Evolutionary conservation across 2,797 vertebrate genomes (phyloP).

Genomic region (Mormyrops boulengeri): DNA sequence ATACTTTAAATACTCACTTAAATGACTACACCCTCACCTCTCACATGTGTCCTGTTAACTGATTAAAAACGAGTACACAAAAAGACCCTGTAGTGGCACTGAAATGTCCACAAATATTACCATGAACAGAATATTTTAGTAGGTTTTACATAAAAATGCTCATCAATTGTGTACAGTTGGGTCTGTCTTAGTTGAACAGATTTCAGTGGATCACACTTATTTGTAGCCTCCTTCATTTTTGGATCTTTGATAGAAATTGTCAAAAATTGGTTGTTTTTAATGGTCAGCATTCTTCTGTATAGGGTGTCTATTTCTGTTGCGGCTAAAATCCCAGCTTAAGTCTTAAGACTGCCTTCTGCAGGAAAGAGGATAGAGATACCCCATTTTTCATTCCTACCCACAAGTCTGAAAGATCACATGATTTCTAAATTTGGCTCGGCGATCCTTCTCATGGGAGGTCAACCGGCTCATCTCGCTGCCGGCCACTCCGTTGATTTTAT

Average conservation of each 20-base stretch:
- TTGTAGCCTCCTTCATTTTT: background rate
- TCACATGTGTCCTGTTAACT: background rate
- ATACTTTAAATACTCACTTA: background rate
- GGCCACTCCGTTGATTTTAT: background rate
- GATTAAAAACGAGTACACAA: background rate
- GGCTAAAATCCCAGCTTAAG: background rate
- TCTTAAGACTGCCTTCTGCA: background rate
- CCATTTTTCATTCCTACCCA: slow-evolving; percentile 6
- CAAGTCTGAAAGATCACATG: slow-evolving; percentile 11
- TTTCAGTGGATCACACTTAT: background rate
- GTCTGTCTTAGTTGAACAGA: background rate
- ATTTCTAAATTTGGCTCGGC: background rate
- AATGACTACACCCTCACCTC: background rate
- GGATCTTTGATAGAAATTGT: background rate
- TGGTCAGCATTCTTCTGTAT: background rate
- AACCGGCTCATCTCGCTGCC: background rate
- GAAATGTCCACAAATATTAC: background rate
- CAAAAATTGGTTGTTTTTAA: background rate
- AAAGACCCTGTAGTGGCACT: background rate
- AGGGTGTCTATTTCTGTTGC: background rate
- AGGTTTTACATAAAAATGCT: background rate
- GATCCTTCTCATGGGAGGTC: slow-evolving; percentile 7
- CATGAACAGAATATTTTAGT: background rate
- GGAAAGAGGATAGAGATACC: background rate
- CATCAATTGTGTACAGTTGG: background rate